A percentile compares a stretch with the other conserved stretches of the same genome.
Conservation (phyloP, 1,140 invertebrate genomes). For the Drosophila biarmipes region DNA sequence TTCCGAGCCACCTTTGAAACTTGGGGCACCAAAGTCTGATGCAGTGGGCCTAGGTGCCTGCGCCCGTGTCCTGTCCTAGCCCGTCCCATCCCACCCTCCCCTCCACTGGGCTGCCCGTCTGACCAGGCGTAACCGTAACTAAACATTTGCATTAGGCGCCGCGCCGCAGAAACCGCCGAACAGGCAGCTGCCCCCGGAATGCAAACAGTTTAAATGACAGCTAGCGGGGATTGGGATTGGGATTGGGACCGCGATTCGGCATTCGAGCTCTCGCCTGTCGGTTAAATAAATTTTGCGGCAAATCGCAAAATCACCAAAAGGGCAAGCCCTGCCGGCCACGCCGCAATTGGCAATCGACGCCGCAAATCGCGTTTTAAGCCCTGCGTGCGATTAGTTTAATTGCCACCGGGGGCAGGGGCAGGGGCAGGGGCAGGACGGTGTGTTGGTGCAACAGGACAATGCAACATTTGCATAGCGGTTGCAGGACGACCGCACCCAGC, state of each 20-base stretch:
- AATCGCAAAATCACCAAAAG: slow-evolving; percentile 53
- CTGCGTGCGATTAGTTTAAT: slow-evolving; percentile 84
- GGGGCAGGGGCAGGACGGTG: neutral
- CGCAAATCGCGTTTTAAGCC: slow-evolving; percentile 84
- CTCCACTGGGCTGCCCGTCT: neutral
- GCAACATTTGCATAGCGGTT: slow-evolving; percentile 72
- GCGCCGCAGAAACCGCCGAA: slow-evolving; percentile 68
- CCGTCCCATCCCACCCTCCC: no score
- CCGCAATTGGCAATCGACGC: slow-evolving; percentile 72
- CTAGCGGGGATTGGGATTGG: slow-evolving; percentile 18
- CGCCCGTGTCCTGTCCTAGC: neutral
- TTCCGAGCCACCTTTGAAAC: no score
- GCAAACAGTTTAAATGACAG: slow-evolving; percentile 70
- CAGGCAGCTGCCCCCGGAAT: slow-evolving; percentile 50
- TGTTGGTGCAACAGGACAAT: slow-evolving; percentile 68
- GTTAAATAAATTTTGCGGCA: slow-evolving; percentile 72
- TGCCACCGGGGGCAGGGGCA: slow-evolving; percentile 38
- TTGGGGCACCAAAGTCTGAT: no score
- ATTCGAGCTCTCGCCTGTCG: slow-evolving; percentile 12
- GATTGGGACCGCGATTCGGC: neutral
- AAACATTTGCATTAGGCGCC: slow-evolving; percentile 73
- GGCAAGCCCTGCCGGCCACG: slow-evolving; percentile 16
- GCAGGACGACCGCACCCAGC: slow-evolving; percentile 2
- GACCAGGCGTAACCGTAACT: slow-evolving; percentile 53
- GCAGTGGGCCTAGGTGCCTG: no score